A percentile compares a stretch with the other conserved stretches of the same genome.
These are phyloP conservation scores for Nylanderia fulva DNA, from an alignment of 1,140 invertebrate genomes.

Conservation along the genomic window DNA sequence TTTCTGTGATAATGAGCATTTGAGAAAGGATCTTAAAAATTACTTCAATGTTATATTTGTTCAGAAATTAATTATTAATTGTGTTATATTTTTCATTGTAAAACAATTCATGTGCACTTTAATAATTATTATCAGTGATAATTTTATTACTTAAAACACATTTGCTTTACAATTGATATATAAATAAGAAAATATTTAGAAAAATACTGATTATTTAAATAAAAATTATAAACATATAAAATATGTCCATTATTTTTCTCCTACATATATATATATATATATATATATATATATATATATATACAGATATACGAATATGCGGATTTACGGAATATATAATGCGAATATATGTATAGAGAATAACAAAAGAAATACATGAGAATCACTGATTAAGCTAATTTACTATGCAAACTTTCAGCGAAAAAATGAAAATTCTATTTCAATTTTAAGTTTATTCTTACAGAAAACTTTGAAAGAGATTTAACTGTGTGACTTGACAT, in stretches of 20 bases:
- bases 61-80: background rate
- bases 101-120: background rate
- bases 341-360: background rate
- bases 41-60: background rate
- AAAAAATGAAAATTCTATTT: background rate
- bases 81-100: background rate
- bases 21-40: background rate
- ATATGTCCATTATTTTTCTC: background rate
- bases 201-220: constrained; percentile 15
- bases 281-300: no score
- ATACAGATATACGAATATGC: background rate
- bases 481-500: background rate
- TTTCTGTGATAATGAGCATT: background rate
- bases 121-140: background rate
- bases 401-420: background rate
- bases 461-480: background rate
- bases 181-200: background rate
- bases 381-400: background rate
- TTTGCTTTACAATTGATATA: background rate
- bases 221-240: constrained; percentile 13
- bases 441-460: background rate
- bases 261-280: no score
- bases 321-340: background rate
- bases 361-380: background rate
- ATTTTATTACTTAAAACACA: background rate